Evolutionary conservation across 2,113 vertebrate genomes (phyloP).

Genomic region (Semnornis frantzii): DNA sequence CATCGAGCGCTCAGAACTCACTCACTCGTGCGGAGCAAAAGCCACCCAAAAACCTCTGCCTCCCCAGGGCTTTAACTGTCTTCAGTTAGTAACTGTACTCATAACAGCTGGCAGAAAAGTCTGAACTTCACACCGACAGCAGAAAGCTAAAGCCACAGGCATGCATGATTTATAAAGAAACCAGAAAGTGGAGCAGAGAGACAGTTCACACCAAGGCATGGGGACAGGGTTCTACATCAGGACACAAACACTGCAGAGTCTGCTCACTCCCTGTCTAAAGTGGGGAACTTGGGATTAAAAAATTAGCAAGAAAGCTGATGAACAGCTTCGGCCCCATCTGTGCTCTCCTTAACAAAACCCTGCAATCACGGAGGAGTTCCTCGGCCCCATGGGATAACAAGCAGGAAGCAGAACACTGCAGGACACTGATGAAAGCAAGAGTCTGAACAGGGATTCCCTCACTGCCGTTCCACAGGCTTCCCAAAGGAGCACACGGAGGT

Average conservation of each 20-base stretch:
- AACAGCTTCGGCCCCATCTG: not conserved
- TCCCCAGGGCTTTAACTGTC: slow-evolving; percentile 41
- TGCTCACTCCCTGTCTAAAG: not conserved
- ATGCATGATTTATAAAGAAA: slow-evolving; percentile 58
- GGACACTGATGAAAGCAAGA: not conserved
- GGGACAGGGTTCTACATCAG: not conserved
- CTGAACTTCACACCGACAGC: not conserved
- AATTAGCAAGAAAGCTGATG: not conserved
- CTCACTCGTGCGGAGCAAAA: not conserved
- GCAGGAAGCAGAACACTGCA: not conserved
- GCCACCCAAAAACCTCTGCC: not conserved
- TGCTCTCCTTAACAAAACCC: not conserved
- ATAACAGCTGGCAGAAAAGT: not conserved
- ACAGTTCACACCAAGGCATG: not conserved
- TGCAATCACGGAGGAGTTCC: not conserved
- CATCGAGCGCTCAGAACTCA: not conserved
- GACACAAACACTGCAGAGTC: not conserved
- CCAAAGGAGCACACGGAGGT: not conserved
- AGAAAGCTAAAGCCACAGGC: not conserved
- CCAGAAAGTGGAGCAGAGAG: slow-evolving; percentile 16
- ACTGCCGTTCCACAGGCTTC: not conserved
- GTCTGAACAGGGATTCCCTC: not conserved
- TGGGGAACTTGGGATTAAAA: not conserved
- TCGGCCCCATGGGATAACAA: no score
- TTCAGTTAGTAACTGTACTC: no score